Base-by-base conservation (phyloP, 2,113 vertebrate species). In the Hippoglossus stenolepis region DNA sequence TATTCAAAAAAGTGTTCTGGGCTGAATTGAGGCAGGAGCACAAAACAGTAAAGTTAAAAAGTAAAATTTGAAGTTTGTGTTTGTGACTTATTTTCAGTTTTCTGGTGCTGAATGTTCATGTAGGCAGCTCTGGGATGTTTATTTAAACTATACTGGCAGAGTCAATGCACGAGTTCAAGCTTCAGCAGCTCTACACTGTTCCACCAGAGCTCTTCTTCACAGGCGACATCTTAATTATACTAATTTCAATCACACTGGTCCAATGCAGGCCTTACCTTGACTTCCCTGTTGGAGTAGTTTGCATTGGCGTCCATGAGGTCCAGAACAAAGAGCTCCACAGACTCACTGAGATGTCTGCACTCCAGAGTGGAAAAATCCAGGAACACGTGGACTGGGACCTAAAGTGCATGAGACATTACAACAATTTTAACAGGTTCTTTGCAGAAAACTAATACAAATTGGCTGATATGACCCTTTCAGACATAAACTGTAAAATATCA, bases 361-460 rank as follows among this genome's bases (percentile, higher is more conserved):
- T 95, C 93, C 84, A 99, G 90, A 0, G 96, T 97, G 21, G 96
- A 95, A 1, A 99, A 94, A 90, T 98, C 97, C 93, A 99, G 85
- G 91, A 97, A 99, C 24, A 97, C 96, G 45, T 96, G 96, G 6
- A 98, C 94, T 3, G 98, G 97, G 1, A 99, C 98, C 98, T 99
- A 38, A 47, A 21, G 65, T 49, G 70, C 5, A 65, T 2, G 63
- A 31, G 56, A 49, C n/a, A 57, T 20, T 2, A 59, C 31, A 1
- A 49, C 3, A 65, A 10, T 2, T 12, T 73, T 14, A 51, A 13
- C 0, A 3, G 31, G 11, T n/a, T 40, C n/a, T 63, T 38, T 23
- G 5, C 4, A 71, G n/a, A 6, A 28, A 3, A 58, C 43, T 17
- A 4, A 14, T 21, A 3, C n/a, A 20, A 54, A 1, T 18, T 17